Conservation (phyloP, 2,797 vertebrate genomes). For the Xenopus petersii region DNA sequence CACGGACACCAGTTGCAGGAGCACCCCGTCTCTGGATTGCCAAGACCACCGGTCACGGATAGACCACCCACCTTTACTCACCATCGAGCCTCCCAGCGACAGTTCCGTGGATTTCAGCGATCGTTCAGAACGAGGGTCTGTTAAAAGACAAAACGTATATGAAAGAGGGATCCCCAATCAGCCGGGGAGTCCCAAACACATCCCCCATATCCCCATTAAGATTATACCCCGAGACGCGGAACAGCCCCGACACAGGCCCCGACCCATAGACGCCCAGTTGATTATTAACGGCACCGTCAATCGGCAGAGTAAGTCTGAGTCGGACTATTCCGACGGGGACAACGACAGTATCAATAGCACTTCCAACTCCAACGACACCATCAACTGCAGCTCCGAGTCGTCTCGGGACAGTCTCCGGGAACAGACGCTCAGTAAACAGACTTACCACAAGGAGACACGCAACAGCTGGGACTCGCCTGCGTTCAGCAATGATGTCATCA, state of each 20-base stretch:
- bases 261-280: slow-evolving; percentile 85
- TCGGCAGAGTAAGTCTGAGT: slow-evolving; percentile 94
- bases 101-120: slow-evolving; percentile 92
- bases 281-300: slow-evolving; percentile 90
- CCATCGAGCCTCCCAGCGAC: slow-evolving; percentile 92
- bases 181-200: slow-evolving; percentile 86
- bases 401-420: slow-evolving; percentile 92
- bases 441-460: slow-evolving; percentile 94
- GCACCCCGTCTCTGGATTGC: slow-evolving; percentile 86
- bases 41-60: slow-evolving; percentile 83
- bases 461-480: slow-evolving; percentile 98
- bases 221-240: slow-evolving; percentile 81
- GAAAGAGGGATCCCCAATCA: slow-evolving; percentile 76
- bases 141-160: slow-evolving; percentile 82
- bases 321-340: slow-evolving; percentile 93
- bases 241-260: slow-evolving; percentile 75
- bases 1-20: slow-evolving; percentile 88
- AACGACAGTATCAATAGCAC: slow-evolving; percentile 98
- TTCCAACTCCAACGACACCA: slow-evolving; percentile 96
- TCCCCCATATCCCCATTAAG: slow-evolving; percentile 75
- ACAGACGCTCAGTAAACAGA: slow-evolving; percentile 94
- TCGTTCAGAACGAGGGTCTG: slow-evolving; percentile 84
- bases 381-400: slow-evolving; percentile 96
- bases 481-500: slow-evolving; percentile 94
- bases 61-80: slow-evolving; percentile 86